Evolutionary conservation across 2,113 vertebrate species (phyloP).

Genomic region (Panthera tigris): DNA sequence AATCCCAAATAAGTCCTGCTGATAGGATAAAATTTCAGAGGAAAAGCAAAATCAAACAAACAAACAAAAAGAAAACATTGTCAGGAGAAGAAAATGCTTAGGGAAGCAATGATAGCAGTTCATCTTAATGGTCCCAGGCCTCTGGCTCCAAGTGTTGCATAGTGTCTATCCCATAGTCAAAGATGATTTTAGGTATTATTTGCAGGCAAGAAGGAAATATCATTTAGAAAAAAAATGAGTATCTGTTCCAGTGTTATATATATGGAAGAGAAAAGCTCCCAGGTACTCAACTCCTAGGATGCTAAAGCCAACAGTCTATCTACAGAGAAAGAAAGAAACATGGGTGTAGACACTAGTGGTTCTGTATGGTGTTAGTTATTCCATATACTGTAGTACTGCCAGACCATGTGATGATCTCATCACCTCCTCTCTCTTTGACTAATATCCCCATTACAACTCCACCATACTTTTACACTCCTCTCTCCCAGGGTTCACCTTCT

Average conservation of each 20-base stretch:
- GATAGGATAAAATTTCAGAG: constrained; percentile 68
- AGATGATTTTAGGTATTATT: neutral
- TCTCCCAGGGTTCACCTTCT: neutral
- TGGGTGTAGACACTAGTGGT: neutral
- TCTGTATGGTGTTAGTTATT: neutral
- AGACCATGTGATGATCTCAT: neutral
- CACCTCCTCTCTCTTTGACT: neutral
- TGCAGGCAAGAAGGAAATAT: neutral
- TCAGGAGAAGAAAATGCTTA: constrained; percentile 74
- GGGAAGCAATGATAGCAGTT: constrained; percentile 37
- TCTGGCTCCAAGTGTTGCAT: neutral
- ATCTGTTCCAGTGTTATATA: neutral
- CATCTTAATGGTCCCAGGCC: neutral
- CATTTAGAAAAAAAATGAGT: neutral
- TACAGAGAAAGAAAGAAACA: neutral
- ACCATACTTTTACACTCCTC: rapidly evolving
- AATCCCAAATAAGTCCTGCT: constrained; percentile 61
- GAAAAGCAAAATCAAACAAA: constrained; percentile 30
- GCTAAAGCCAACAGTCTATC: neutral
- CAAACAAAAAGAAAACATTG: constrained; percentile 46
- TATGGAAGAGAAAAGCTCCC: neutral
- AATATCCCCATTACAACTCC: neutral
- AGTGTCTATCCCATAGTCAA: neutral
- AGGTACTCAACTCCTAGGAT: neutral
- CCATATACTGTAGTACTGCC: neutral